These are phyloP conservation scores for Diadophis punctatus DNA, from an alignment of 2,113 vertebrate genomes.

Conservation along the genomic window DNA sequence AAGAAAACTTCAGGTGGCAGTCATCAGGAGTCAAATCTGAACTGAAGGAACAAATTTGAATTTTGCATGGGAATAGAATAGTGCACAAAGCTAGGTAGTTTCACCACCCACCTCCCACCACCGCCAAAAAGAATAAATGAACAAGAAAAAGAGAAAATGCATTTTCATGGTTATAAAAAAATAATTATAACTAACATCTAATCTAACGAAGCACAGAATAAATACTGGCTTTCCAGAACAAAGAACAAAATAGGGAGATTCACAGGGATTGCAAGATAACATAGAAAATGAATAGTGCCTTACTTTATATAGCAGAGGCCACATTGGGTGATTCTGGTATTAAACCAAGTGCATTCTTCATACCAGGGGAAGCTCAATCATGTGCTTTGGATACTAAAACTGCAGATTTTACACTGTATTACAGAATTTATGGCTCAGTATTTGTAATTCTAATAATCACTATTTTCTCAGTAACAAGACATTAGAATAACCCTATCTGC, in stretches of 20 bases:
- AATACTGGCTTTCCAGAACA: background rate
- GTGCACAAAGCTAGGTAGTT: background rate
- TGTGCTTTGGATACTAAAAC: background rate
- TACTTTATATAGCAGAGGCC: background rate
- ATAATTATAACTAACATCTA: background rate
- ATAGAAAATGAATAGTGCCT: background rate
- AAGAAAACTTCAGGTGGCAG: background rate
- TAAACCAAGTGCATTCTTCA: background rate
- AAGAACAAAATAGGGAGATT: background rate
- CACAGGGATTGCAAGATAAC: background rate
- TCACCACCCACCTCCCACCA: background rate
- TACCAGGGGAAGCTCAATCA: background rate
- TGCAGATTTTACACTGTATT: background rate
- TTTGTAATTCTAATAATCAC: background rate
- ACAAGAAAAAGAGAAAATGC: background rate
- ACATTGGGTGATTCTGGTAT: background rate
- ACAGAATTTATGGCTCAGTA: background rate
- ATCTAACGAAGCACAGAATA: background rate
- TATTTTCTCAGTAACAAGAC: background rate
- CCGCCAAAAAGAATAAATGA: background rate
- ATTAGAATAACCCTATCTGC: background rate
- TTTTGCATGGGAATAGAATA: background rate
- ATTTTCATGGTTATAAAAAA: background rate
- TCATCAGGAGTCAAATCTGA: background rate
- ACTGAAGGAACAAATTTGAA: background rate